phyloP scores from a whole-genome alignment of 2,797 vertebrate genomes.

The Sebastes steindachneri region DNA sequence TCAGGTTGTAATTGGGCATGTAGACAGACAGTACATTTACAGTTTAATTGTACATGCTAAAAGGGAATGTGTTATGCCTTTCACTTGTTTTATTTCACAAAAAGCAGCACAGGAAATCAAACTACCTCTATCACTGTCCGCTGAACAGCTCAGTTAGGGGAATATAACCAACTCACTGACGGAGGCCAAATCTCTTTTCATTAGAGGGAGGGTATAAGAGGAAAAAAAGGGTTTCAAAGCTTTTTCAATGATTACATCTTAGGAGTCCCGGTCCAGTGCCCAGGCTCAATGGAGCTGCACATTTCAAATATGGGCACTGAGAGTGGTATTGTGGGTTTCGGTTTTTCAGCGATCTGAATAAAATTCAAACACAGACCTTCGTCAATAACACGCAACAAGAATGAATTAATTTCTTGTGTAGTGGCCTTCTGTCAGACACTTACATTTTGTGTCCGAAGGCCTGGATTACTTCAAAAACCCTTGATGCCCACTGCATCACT shows the following conservation, averaged over 20 bases:
- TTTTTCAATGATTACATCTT: constrained; percentile 39
- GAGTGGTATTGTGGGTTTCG: background rate
- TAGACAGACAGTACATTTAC: background rate
- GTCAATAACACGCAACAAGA: background rate
- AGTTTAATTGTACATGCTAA: background rate
- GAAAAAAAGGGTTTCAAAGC: constrained; percentile 10
- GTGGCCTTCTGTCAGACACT: background rate
- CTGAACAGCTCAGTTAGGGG: background rate
- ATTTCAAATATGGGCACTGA: constrained; percentile 12
- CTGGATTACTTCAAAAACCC: constrained; percentile 32
- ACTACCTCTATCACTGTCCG: background rate
- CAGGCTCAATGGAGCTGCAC: constrained; percentile 29
- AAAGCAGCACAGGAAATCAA: background rate
- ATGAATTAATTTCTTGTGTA: background rate
- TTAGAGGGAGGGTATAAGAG: background rate
- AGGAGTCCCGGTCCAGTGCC: constrained; percentile 5
- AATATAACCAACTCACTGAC: background rate
- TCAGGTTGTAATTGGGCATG: background rate
- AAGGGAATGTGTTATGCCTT: background rate
- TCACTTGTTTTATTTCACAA: background rate
- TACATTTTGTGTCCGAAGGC: constrained; percentile 17
- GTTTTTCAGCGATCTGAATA: background rate
- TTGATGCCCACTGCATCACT: constrained; percentile 8
- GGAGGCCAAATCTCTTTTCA: constrained; percentile 23
- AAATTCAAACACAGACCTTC: constrained; percentile 1